These are phyloP conservation scores for Nannobrachium achirus DNA, from an alignment of 2,113 vertebrate species.

Conservation along the genomic window DNA sequence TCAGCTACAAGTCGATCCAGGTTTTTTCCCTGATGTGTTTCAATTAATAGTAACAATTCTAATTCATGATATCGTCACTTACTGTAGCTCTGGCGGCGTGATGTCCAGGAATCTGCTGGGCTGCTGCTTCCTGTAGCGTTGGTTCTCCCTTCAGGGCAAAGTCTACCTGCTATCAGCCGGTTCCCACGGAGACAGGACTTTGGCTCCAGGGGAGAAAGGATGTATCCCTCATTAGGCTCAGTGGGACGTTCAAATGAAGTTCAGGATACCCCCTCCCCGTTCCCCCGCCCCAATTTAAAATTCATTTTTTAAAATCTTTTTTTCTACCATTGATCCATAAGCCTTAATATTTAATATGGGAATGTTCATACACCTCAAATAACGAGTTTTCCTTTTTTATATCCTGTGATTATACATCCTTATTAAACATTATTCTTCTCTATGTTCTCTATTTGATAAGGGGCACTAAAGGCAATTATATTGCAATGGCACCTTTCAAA, in stretches of 20 bases:
- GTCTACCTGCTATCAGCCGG: slow-evolving; percentile 68
- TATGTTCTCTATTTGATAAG: background rate
- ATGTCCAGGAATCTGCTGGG: slow-evolving; percentile 18
- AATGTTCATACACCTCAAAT: slow-evolving; percentile 5
- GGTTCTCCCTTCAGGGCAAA: slow-evolving; percentile 62
- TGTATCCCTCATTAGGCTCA: slow-evolving; percentile 60
- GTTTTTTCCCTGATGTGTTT: slow-evolving; percentile 27
- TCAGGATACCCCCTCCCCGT: background rate
- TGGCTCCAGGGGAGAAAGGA: slow-evolving; percentile 39
- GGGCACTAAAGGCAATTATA: background rate
- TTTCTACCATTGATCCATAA: slow-evolving; percentile 18
- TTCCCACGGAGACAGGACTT: slow-evolving; percentile 66
- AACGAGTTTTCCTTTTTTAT: slow-evolving; percentile 10
- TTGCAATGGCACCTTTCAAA: slow-evolving; percentile 17
- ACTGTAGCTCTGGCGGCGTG: slow-evolving; percentile 55
- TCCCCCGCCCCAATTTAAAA: slow-evolving; percentile 24
- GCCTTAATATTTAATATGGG: slow-evolving; percentile 10
- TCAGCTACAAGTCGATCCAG: slow-evolving; percentile 12
- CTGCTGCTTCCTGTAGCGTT: slow-evolving; percentile 54
- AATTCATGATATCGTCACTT: slow-evolving; percentile 30
- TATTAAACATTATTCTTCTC: background rate
- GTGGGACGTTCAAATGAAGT: slow-evolving; percentile 50
- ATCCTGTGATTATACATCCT: slow-evolving; percentile 15
- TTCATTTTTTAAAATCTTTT: slow-evolving; percentile 40
- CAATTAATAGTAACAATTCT: slow-evolving; percentile 19